Base-by-base conservation (phyloP, 1,140 invertebrate genomes). In the Drosophila cardini region DNA sequence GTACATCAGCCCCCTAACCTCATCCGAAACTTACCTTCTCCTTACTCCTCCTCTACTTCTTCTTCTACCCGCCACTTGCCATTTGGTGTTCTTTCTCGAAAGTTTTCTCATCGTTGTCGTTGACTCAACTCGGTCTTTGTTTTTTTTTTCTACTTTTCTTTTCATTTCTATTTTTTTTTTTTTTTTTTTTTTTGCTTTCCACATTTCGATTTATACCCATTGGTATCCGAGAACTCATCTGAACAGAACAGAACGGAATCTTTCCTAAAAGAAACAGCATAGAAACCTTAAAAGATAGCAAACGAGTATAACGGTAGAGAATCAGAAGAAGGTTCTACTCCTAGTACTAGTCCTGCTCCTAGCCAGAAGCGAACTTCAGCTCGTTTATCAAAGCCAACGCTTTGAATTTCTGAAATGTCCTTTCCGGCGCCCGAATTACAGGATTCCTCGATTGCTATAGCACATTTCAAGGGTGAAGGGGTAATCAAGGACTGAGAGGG, bases 371-470 rank as follows among this genome's bases (percentile, higher is more conserved):
- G 63, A 77, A 26, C 55, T 63, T 58, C 70, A 73, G 61, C 72
- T 86, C 83, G 83, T 86, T 86, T 86, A 86, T 86, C 83, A 86
- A 86, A 86, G 83, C 83, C 79, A 77, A 57, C 83, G 83, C 83
- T 86, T 83, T 86, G 83, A 86, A 79, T 83, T 86, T 87, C 57
- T 79, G 76, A 87, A 86, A 87, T 86, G 83, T 87, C 83, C 65
- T 86, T 86, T 86, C 83, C 83, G 83, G 60, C 57, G 42, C 32
- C 64, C 42, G 52, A 65, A 60, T 68, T 40, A 18, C 32, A 58
- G 42, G 43, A 72, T 72, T 43, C 45, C 53, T 45, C 52, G 62
- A 50, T 18, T 43, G 43, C 56, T 48, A n/a, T 38, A 7, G 61
- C 45, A n/a, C 46, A 32, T n/a, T 7, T 16, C 13, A 36, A 42